A percentile compares a stretch with the other conserved stretches of the same genome.
Conservation (phyloP, 2,888 invertebrate species). For the Podabrus alpinus region DNA sequence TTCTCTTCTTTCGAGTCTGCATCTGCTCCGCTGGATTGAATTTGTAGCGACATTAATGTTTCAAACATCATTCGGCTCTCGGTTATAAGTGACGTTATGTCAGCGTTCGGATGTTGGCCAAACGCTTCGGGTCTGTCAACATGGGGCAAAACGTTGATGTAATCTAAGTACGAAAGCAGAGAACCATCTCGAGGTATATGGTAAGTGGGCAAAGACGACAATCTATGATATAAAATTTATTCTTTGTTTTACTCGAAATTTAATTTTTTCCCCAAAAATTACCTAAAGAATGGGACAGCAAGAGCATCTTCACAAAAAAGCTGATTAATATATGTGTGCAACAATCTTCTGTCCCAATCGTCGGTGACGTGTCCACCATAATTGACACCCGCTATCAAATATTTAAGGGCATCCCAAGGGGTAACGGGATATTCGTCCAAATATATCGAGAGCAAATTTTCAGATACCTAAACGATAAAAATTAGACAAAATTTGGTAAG, state of each 20-base stretch:
- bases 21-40: constrained; percentile 62
- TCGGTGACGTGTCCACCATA: constrained; percentile 87
- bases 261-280: constrained; percentile 24
- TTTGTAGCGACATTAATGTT: constrained; percentile 77
- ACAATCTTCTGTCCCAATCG: constrained; percentile 74
- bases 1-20: constrained; percentile 73
- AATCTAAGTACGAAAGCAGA: constrained; percentile 79
- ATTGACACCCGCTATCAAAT: constrained; percentile 85
- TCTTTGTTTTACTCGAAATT: background rate
- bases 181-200: constrained; percentile 84
- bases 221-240: constrained; percentile 45
- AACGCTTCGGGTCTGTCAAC: constrained; percentile 85
- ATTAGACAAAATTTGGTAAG: background rate
- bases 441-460: constrained; percentile 81
- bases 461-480: constrained; percentile 66
- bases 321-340: constrained; percentile 82
- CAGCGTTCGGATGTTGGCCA: constrained; percentile 89
- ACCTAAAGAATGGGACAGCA: constrained; percentile 68
- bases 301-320: constrained; percentile 77
- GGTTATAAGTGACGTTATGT: constrained; percentile 82
- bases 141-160: constrained; percentile 75
- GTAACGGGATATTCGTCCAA: constrained; percentile 82
- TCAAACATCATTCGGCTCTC: constrained; percentile 78
- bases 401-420: constrained; percentile 89
- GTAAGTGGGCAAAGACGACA: constrained; percentile 76